Evolutionary conservation across 2,888 invertebrate genomes (phyloP).

Genomic region (Lymantria dispar): DNA sequence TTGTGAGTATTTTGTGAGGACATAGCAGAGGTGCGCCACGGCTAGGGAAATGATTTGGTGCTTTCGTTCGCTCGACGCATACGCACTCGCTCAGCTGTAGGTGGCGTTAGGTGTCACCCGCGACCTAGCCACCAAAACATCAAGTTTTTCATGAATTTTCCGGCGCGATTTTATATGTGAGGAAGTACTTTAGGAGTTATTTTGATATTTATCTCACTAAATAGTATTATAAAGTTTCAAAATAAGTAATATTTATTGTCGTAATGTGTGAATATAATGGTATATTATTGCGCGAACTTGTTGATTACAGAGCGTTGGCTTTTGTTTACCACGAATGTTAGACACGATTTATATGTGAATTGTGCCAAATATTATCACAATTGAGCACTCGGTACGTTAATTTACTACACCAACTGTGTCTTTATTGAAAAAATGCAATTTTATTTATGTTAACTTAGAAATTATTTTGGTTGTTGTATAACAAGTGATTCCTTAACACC

Average conservation of each 20-base stretch:
- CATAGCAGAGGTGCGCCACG: conserved; percentile 82
- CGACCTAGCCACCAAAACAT: conserved; percentile 73
- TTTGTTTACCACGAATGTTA: conserved; percentile 67
- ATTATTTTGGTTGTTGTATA: conserved; percentile 28
- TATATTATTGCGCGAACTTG: conserved; percentile 68
- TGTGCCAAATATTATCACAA: conserved; percentile 36
- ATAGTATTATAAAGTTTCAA: conserved; percentile 28
- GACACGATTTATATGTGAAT: conserved; percentile 52
- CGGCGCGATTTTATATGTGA: conserved; percentile 70
- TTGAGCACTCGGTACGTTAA: conserved; percentile 25
- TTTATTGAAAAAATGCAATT: conserved; percentile 20
- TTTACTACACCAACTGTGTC: conserved; percentile 22
- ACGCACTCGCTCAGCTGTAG: conserved; percentile 81
- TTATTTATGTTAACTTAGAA: conserved; percentile 18
- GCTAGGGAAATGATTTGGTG: conserved; percentile 83
- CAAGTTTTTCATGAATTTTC: conserved; percentile 80
- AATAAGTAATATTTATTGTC: conserved; percentile 26
- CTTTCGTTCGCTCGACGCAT: conserved; percentile 80
- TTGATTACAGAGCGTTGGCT: conserved; percentile 51
- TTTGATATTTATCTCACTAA: conserved; percentile 34
- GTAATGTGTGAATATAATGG: conserved; percentile 42
- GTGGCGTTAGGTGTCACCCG: conserved; percentile 78
- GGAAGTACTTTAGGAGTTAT: conserved; percentile 52
- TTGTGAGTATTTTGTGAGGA: conserved; percentile 80
- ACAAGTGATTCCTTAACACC: conserved; percentile 42